phyloP scores from a whole-genome alignment of 2,888 invertebrate genomes.

The Eurois occulta region DNA sequence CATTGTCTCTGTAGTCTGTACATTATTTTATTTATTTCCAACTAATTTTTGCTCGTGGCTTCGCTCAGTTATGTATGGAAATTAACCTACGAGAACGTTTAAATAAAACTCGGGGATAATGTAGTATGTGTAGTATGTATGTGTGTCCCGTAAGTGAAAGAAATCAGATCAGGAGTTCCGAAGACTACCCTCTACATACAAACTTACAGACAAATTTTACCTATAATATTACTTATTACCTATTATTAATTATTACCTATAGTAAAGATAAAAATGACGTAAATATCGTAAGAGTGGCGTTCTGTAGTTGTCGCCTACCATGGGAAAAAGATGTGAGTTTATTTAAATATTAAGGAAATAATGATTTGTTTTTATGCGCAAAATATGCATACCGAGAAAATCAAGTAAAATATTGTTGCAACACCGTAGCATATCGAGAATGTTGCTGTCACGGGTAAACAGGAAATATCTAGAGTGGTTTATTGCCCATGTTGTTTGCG shows the following conservation, averaged over 20 bases:
- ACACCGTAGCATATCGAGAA: slow-evolving; percentile 8
- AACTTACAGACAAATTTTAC: no score
- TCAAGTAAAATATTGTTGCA: slow-evolving; percentile 6
- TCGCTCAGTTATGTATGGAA: no score
- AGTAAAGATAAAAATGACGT: background rate
- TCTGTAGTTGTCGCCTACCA: background rate
- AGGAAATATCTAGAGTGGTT: slow-evolving; percentile 57
- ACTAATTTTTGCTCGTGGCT: no score
- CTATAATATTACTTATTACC: no score
- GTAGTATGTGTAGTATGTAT: no score
- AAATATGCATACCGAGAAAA: background rate
- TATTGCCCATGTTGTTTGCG: slow-evolving; percentile 50
- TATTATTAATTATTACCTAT: no score
- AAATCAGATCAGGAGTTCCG: no score
- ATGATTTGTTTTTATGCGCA: background rate
- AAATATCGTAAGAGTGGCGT: background rate
- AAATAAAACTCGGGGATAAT: no score
- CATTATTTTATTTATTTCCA: background rate
- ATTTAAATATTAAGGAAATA: background rate
- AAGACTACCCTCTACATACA: no score
- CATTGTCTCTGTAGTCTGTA: background rate
- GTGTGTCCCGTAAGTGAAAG: no score
- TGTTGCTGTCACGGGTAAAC: slow-evolving; percentile 1
- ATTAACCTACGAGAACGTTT: no score
- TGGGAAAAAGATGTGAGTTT: background rate